Conservation (phyloP, 2,797 vertebrate species). For the Margarornis squamiger region DNA sequence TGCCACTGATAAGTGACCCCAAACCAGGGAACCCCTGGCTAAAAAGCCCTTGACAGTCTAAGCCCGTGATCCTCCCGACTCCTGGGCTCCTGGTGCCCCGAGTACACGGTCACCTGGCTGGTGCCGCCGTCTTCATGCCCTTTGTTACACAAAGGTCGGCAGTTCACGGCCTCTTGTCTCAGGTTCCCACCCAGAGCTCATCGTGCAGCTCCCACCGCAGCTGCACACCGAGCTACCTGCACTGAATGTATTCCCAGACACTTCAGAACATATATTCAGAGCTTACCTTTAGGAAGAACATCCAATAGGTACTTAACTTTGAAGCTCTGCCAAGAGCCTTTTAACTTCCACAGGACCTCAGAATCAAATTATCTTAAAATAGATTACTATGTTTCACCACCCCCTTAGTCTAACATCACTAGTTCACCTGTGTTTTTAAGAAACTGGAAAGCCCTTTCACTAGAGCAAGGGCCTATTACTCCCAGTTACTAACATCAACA, state of each 20-base stretch:
- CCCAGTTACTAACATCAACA: not conserved
- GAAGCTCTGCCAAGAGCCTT: not conserved
- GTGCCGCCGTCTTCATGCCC: not conserved
- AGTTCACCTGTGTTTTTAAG: not conserved
- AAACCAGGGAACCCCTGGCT: not conserved
- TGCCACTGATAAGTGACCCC: not conserved
- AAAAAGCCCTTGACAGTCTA: not conserved
- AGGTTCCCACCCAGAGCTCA: not conserved
- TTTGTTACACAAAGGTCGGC: not conserved
- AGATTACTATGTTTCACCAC: not conserved
- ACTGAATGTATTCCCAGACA: not conserved
- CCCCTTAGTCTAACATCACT: not conserved
- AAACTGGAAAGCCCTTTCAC: not conserved
- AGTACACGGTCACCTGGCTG: too few relatives aligned
- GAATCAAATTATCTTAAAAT: not conserved
- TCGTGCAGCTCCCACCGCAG: not conserved
- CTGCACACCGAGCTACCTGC: not conserved
- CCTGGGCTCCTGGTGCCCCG: not conserved
- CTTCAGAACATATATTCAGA: not conserved
- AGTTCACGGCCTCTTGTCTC: not conserved
- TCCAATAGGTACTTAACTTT: not conserved
- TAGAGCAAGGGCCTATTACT: not conserved
- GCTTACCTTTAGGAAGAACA: not conserved
- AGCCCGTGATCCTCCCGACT: not conserved
- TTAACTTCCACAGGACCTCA: not conserved